These are phyloP conservation scores for Chiridota heheva DNA, from an alignment of 35 echinoderm and acorn worm species.

Conservation along the genomic window DNA sequence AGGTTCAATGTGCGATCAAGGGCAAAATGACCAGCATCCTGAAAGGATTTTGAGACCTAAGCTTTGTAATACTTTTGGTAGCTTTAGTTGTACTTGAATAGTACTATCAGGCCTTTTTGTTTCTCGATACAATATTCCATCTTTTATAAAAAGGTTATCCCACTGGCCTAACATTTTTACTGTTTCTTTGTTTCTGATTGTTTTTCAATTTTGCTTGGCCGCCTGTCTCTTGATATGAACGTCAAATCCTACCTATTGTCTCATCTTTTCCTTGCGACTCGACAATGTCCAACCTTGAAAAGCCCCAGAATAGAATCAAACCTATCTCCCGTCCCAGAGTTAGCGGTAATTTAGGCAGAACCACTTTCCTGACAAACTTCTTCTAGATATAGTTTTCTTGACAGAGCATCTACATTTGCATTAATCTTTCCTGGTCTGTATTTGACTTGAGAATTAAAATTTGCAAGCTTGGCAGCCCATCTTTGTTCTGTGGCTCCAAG, in stretches of 20 bases:
- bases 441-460: background rate
- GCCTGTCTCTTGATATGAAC: background rate
- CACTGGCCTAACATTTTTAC: background rate
- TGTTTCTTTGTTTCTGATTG: background rate
- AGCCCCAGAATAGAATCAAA: no score
- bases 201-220: background rate
- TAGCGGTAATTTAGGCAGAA: no score
- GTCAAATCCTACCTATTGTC: no score
- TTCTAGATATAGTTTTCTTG: no score
- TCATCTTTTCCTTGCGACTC: no score
- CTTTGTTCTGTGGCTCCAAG: background rate
- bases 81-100: background rate
- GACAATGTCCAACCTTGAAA: no score
- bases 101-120: background rate
- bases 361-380: no score
- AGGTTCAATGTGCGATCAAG: no score
- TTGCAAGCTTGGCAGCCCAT: conserved; percentile 17
- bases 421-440: conserved; percentile 3
- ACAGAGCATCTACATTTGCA: conserved; percentile 11
- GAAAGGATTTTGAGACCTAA: background rate
- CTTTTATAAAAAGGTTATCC: background rate
- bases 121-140: background rate
- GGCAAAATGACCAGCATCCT: background rate
- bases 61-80: background rate
- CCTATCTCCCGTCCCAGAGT: no score